phyloP scores from a whole-genome alignment of 1,140 invertebrate species.

The Heliconius congener region DNA sequence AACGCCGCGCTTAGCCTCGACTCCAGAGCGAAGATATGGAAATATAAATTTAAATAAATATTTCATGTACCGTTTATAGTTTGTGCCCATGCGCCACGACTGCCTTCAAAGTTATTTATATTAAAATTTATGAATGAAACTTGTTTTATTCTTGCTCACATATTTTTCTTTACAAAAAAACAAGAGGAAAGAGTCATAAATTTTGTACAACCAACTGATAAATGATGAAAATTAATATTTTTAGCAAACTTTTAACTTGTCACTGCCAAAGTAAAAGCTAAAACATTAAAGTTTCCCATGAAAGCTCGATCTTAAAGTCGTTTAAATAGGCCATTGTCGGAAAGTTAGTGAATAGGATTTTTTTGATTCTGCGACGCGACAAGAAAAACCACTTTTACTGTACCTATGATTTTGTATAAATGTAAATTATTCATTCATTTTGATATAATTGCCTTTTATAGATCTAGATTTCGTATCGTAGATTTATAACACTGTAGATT shows the following conservation, averaged over 20 bases:
- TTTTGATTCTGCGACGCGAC: conserved; percentile 11
- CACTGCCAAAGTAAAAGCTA: conserved; percentile 15
- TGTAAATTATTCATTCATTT: background rate
- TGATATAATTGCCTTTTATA: background rate
- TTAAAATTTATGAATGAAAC: background rate
- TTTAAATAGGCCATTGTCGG: conserved; percentile 18
- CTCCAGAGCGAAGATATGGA: no score
- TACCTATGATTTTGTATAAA: background rate
- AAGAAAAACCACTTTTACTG: conserved; percentile 23
- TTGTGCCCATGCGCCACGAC: no score
- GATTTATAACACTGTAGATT: no score
- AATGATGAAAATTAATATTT: conserved; percentile 26
- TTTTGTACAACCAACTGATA: background rate
- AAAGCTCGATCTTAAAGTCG: conserved; percentile 21
- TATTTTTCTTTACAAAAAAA: background rate
- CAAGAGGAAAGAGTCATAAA: background rate
- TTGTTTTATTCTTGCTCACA: background rate
- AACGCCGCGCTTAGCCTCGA: no score
- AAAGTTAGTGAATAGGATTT: conserved; percentile 24
- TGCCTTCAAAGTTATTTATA: background rate
- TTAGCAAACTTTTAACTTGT: conserved; percentile 6
- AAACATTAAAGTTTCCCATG: conserved; percentile 23
- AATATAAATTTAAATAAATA: no score
- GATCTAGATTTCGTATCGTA: no score
- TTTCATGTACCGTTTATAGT: no score